These are phyloP conservation scores for Seriola rivoliana DNA, from an alignment of 2,113 vertebrate genomes.

Conservation along the genomic window DNA sequence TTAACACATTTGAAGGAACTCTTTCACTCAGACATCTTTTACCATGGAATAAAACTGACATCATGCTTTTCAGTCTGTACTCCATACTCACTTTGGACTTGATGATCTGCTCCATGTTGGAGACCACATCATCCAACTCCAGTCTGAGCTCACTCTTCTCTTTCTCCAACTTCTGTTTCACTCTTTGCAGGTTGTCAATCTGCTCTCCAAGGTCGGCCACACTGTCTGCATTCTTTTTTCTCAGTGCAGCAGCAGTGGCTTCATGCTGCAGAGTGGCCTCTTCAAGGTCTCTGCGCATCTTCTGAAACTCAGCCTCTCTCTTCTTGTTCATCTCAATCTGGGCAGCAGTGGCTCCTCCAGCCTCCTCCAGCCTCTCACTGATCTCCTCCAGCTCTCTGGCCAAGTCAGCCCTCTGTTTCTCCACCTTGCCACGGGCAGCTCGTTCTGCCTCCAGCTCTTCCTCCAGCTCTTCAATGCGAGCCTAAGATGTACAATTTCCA, in stretches of 20 bases:
- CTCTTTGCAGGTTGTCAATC: conserved; percentile 62
- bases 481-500: conserved; percentile 10
- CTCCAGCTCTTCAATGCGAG: conserved; percentile 89
- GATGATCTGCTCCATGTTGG: conserved; percentile 89
- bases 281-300: conserved; percentile 86
- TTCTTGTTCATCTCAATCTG: conserved; percentile 82
- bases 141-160: conserved; percentile 60
- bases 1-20: background rate
- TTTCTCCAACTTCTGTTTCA: conserved; percentile 68
- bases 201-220: conserved; percentile 65
- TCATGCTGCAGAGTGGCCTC: conserved; percentile 93
- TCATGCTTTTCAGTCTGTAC: background rate
- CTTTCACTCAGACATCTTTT: background rate
- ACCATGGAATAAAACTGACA: background rate
- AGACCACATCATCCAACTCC: conserved; percentile 86
- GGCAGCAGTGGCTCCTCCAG: conserved; percentile 77
- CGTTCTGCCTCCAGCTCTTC: conserved; percentile 89
- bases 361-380: conserved; percentile 82
- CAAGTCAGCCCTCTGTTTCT: conserved; percentile 86
- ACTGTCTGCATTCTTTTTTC: conserved; percentile 59
- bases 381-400: conserved; percentile 82
- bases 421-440: conserved; percentile 89
- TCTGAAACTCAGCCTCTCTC: conserved; percentile 61
- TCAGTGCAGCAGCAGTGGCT: conserved; percentile 81
- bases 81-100: conserved; percentile 5